A percentile compares a stretch with the other conserved stretches of the same genome.
Evolutionary conservation across 1,140 invertebrate species (phyloP).

Genomic region (Ctenoplectra terminalis): DNA sequence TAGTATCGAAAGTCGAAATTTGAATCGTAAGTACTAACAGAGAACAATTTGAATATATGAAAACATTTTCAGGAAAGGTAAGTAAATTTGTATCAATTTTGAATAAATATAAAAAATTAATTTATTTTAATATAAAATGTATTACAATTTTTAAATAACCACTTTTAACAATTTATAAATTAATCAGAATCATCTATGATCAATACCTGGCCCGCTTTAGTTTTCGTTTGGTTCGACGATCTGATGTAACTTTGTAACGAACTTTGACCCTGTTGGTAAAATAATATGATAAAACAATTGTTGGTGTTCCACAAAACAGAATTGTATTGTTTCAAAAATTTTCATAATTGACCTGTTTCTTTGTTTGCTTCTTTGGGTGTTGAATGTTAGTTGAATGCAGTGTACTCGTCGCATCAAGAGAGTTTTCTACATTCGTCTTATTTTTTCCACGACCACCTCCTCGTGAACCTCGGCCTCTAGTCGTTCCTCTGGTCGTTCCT

Average conservation of each 20-base stretch:
- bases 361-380: conserved; percentile 6
- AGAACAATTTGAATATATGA: not conserved
- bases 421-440: not conserved
- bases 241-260: not conserved
- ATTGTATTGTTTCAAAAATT: not conserved
- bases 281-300: not conserved
- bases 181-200: conserved; percentile 48
- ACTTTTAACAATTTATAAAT: not conserved
- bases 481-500: too few relatives aligned
- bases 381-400: not conserved
- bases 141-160: not conserved
- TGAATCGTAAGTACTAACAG: not conserved
- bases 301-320: not conserved
- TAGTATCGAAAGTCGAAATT: conserved; percentile 47
- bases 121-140: conserved; percentile 17
- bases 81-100: not conserved
- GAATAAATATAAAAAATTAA: conserved; percentile 11
- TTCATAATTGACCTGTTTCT: not conserved
- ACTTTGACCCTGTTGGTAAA: conserved; percentile 3
- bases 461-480: conserved; percentile 41
- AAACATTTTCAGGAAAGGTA: not conserved
- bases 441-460: not conserved
- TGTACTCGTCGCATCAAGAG: not conserved
- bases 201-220: not conserved
- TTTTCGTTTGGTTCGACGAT: not conserved